These are phyloP conservation scores for Drosophila novamexicana DNA, from an alignment of 1,140 invertebrate genomes.

Conservation along the genomic window DNA sequence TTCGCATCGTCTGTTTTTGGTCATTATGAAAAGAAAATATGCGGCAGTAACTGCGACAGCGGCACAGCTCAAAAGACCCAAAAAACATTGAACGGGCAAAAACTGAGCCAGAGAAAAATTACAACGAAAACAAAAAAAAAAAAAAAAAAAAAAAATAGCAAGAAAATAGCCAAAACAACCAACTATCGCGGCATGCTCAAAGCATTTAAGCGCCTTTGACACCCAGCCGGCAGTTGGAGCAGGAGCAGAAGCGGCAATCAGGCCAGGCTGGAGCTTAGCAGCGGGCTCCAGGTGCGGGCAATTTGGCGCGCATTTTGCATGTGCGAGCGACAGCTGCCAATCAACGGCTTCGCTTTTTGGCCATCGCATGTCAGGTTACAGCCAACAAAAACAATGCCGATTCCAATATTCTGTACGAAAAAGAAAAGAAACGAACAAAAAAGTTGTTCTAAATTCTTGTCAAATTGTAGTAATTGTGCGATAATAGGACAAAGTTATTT, in stretches of 20 bases:
- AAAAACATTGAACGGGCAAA: conserved; percentile 28
- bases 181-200: conserved; percentile 47
- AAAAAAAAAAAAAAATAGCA: conserved; percentile 25
- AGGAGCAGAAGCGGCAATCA: conserved; percentile 10
- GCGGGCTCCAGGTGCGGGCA: conserved; percentile 37
- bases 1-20: conserved; percentile 65
- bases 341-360: conserved; percentile 63
- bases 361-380: conserved; percentile 48
- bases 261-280: conserved; percentile 10
- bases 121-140: too few species aligned
- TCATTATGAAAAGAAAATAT: conserved; percentile 77
- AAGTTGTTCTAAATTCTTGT: conserved; percentile 12
- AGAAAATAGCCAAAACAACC: conserved; percentile 11
- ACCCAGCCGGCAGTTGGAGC: conserved; percentile 29
- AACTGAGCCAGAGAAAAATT: neutral
- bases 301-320: conserved; percentile 59
- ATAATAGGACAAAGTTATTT: conserved; percentile 49
- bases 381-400: neutral
- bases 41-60: conserved; percentile 28
- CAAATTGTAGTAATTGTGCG: conserved; percentile 45
- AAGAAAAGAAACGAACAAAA: neutral
- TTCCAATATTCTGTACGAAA: neutral
- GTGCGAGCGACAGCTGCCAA: conserved; percentile 78
- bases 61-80: conserved; percentile 29
- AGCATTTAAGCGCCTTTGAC: conserved; percentile 74